Evolutionary conservation across 1,140 invertebrate genomes (phyloP).

Genomic region (Mizuhopecten yessoensis): DNA sequence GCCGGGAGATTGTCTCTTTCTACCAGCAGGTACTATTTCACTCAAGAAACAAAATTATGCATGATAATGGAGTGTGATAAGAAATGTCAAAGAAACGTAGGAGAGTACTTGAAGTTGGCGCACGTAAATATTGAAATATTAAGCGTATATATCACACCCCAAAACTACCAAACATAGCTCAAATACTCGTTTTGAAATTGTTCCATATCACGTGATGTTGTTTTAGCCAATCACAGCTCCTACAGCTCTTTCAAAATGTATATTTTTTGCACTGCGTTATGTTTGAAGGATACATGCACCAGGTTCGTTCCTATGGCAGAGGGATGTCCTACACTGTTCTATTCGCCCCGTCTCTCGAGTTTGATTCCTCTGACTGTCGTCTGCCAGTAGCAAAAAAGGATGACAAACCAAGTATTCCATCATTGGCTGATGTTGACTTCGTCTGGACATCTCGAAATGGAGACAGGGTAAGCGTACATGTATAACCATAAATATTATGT

Average conservation of each 20-base stretch:
- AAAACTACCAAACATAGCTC: no score
- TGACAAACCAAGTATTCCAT: slow-evolving; percentile 52
- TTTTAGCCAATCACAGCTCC: no score
- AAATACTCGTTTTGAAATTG: no score
- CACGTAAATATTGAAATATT: no score
- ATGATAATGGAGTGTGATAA: no score
- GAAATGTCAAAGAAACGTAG: no score
- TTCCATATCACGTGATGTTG: no score
- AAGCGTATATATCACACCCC: no score
- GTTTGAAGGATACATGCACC: slow-evolving; percentile 81
- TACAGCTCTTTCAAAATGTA: no score
- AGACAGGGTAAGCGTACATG: slow-evolving; percentile 62
- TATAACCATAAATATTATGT: no score
- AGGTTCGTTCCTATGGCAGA: slow-evolving; percentile 81
- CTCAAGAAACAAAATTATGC: no score
- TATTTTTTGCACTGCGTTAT: slow-evolving; percentile 50
- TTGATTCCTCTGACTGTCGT: slow-evolving; percentile 74
- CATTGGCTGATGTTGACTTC: slow-evolving; percentile 70
- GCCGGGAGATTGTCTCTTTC: slow-evolving; percentile 82
- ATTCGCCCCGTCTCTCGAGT: slow-evolving; percentile 72
- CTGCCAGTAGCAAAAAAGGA: slow-evolving; percentile 59
- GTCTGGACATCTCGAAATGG: slow-evolving; percentile 72
- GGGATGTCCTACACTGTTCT: slow-evolving; percentile 79
- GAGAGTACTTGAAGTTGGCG: no score
- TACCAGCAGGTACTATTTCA: slow-evolving; percentile 80